phyloP scores from a whole-genome alignment of 1,140 invertebrate genomes.

The Drosophila suzukii region DNA sequence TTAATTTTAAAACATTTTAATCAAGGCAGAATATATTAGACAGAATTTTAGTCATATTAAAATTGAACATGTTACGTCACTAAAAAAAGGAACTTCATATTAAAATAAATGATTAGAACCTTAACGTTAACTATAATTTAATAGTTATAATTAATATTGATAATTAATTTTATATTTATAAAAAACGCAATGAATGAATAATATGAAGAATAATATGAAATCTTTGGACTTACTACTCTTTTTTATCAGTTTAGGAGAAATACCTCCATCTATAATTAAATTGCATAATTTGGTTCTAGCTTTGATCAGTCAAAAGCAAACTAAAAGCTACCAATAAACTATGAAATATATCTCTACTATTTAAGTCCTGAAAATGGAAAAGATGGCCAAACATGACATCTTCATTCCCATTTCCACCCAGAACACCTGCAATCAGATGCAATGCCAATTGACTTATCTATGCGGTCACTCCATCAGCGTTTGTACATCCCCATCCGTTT shows the following conservation, averaged over 20 bases:
- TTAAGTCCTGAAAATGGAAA: background rate
- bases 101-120: too few species aligned
- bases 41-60: too few species aligned
- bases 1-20: too few species aligned
- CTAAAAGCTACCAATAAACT: background rate
- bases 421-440: conserved; percentile 62
- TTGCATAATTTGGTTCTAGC: background rate
- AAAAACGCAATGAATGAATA: too few species aligned
- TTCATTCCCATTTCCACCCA: background rate
- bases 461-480: conserved; percentile 62
- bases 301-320: background rate
- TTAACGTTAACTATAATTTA: too few species aligned
- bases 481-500: conserved; percentile 14
- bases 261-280: background rate
- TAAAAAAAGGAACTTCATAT: too few species aligned
- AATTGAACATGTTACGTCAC: too few species aligned
- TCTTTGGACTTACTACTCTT: too few species aligned
- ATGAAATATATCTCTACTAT: background rate
- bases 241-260: background rate
- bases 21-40: too few species aligned
- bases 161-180: too few species aligned
- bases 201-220: too few species aligned
- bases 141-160: too few species aligned
- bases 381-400: background rate
- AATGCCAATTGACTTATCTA: conserved; percentile 76